Base-by-base conservation (phyloP, 2,888 invertebrate genomes). In the Zygothrica quintamaculata region DNA sequence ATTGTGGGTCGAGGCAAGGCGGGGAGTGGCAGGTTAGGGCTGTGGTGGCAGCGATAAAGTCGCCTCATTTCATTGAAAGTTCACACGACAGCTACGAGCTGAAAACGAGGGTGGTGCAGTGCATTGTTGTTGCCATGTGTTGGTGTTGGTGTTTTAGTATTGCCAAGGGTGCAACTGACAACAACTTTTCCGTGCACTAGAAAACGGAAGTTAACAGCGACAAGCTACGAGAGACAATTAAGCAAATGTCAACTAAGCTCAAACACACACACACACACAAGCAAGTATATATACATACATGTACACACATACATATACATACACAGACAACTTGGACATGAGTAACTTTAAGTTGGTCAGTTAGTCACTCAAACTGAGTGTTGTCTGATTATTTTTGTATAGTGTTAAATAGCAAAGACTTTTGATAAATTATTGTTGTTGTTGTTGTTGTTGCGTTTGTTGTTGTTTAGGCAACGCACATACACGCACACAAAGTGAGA, bases 141-240 rank as follows among this genome's bases (percentile, higher is more conserved):
- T 46, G 36, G 4, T 44, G 4, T n/a, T 60, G 25, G 2, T 44
- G 22, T 12, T 39, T 39, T 53, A 13, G 76, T 64, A 67, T 69
- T 74, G 74, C 77, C 80, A 84, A 73, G 84, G 84, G 84, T 72
- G 84, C 77, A 80, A 59, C 67, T 58, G 52, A 65, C 61, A 58
- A 58, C 69, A 68, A 80, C 69, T 75, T 76, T 61, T 67, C 67
- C 59, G 61, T 51, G 70, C 60, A 59, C 52, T 47, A 48, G 65
- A 57, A 59, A 77, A 64, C 80, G 80, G 80, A 81, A 81, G 80
- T 80, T 70, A 67, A 25, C 59, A 48, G 59, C 56, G 39, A 62
- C 50, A 56, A 68, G 57, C 51, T 31, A 13, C 51, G 29, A 15
- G 50, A 37, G 43, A 68, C 70, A 70, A 76, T 66, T 55, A 67